A percentile compares a stretch with the other conserved stretches of the same genome.
phyloP scores from a whole-genome alignment of 2,113 vertebrate species.

The Ovis canadensis region DNA sequence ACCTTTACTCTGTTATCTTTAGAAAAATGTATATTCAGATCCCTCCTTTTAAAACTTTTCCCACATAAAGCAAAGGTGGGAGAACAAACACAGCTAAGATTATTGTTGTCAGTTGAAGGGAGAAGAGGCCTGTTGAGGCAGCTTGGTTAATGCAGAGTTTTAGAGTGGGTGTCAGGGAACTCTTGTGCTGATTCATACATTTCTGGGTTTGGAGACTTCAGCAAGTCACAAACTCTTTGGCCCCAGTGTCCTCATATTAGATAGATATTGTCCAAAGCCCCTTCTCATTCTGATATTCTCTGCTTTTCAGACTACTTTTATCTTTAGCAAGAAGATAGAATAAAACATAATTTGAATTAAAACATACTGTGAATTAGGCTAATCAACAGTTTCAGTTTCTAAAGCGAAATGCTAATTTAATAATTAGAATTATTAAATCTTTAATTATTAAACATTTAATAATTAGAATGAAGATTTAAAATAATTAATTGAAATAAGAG shows the following conservation, averaged over 20 bases:
- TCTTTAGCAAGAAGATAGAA: neutral
- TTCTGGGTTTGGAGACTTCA: neutral
- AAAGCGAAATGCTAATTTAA: neutral
- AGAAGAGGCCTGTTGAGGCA: neutral
- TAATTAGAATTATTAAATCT: neutral
- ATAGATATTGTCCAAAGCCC: neutral
- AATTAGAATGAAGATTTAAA: constrained; percentile 24
- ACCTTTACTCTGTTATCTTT: neutral
- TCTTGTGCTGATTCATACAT: neutral
- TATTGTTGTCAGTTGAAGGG: neutral
- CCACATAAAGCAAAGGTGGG: neutral
- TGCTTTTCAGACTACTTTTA: neutral
- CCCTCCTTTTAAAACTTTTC: neutral
- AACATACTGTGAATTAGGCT: neutral
- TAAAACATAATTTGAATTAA: neutral
- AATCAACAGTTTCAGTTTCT: neutral
- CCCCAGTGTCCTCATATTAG: neutral
- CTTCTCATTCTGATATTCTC: neutral
- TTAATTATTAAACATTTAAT: neutral
- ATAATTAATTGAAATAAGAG: constrained; percentile 12
- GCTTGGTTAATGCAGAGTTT: neutral
- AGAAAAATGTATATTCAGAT: neutral
- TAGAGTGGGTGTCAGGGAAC: neutral
- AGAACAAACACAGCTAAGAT: neutral
- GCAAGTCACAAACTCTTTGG: neutral